These are phyloP conservation scores for Bembecia ichneumoniformis DNA, from an alignment of 2,888 invertebrate species.

Conservation along the genomic window DNA sequence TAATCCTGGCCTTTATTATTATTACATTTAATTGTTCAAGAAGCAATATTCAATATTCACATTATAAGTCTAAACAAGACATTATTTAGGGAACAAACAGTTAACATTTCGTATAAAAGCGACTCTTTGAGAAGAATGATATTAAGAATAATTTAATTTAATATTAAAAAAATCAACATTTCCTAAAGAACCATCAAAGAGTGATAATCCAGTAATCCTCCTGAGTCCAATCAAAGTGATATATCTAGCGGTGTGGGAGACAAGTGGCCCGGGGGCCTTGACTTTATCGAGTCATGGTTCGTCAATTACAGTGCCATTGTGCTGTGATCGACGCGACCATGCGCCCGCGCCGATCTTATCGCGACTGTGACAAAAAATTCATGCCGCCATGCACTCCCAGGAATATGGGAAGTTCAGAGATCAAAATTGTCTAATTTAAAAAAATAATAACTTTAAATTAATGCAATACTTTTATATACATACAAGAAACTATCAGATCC, in stretches of 20 bases:
- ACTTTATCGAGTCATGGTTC: constrained; percentile 65
- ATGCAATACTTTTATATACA: neutral
- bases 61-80: too few species aligned
- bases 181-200: neutral
- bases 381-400: constrained; percentile 13
- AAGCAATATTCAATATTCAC: too few species aligned
- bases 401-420: constrained; percentile 1
- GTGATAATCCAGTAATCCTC: neutral
- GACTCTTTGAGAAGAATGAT: too few species aligned
- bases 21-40: too few species aligned
- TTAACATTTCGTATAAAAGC: too few species aligned
- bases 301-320: constrained; percentile 63
- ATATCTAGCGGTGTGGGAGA: constrained; percentile 17
- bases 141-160: too few species aligned
- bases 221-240: constrained; percentile 9
- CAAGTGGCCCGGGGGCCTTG: constrained; percentile 39
- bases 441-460: neutral
- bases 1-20: too few species aligned
- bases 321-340: constrained; percentile 26
- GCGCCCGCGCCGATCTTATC: constrained; percentile 44
- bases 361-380: constrained; percentile 44
- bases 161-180: too few species aligned
- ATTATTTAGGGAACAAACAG: too few species aligned
- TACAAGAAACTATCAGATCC: neutral
- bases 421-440: neutral